Base-by-base conservation (phyloP, 2,113 vertebrate genomes). In the Nyctibius bracteatus region DNA sequence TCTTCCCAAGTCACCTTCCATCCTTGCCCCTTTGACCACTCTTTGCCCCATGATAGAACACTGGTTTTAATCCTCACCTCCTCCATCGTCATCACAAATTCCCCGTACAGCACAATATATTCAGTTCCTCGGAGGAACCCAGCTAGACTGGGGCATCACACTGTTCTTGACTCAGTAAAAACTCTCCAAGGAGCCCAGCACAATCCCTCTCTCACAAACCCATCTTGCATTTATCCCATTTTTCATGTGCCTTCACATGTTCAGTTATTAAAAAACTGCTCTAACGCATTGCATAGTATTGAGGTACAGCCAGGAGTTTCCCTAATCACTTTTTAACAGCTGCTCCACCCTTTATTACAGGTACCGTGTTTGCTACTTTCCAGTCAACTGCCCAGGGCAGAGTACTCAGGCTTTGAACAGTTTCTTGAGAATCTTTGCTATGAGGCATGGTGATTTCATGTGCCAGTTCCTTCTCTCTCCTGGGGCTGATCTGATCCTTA, bases 281-380 rank as follows among this genome's bases (percentile, higher is more conserved):
- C 74, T 66, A 62, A 95, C 91, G 44, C 87, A 81, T 5, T 57
- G 78, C 84, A 54, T 1, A 52, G 65, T 44, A 41, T 59, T 96
- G 89, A 96, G 94, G 87, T 92, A 31, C 49, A 85, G 93, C 94
- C 95, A 96, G 93, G 79, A 95, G 95, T 79, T 95, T 94, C 84
- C 78, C 61, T 90, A 89, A 95, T 88, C 87, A 72, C 74, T 89
- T 90, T 87, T 61, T 66, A 75, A n/a, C 94, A 95, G 84, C 92
- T 96, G 87, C 90, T 96, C 74, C 78, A 68, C 72, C 87, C 74
- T 90, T 92, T 92, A 72, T 86, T 82, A 77, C 84, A 93, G 84
- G 87, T 91, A 47, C 52, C 0, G 3, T 81, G 81, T 71, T 84
- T 91, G 65, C 61, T n/a, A 4, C 80, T 95, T 84, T 63, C 81